Conservation (phyloP, 2,797 vertebrate species). For the Neopelma chrysocephalum region DNA sequence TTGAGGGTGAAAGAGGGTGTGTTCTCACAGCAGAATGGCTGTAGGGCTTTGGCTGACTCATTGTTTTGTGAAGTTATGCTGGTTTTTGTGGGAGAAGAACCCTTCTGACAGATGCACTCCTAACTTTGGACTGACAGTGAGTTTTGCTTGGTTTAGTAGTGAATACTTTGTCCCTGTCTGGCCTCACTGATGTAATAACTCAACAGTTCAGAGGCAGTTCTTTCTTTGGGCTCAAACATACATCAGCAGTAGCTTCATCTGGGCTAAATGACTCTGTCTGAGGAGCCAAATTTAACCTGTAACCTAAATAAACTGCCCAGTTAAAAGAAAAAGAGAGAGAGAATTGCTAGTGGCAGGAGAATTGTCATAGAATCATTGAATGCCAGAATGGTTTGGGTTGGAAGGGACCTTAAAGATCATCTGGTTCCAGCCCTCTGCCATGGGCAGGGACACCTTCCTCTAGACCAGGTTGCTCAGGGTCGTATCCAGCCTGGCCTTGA, state of each 20-base stretch:
- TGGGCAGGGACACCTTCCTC: neutral
- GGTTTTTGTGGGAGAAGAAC: neutral
- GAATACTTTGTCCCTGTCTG: neutral
- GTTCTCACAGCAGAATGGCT: neutral
- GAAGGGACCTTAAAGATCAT: neutral
- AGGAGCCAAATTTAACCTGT: neutral
- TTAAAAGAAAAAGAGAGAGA: neutral
- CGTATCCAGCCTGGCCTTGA: neutral
- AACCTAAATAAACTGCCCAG: neutral
- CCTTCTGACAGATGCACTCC: neutral
- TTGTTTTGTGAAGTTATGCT: neutral
- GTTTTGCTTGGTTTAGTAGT: neutral
- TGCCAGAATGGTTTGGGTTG: neutral
- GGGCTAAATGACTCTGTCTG: neutral
- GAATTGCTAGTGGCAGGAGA: neutral
- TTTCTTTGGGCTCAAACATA: neutral
- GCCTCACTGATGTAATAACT: neutral
- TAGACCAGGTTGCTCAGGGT: neutral
- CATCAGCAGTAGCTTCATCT: neutral
- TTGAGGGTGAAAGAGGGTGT: neutral
- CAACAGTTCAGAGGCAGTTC: neutral
- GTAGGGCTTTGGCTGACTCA: neutral
- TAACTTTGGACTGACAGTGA: neutral
- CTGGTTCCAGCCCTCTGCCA: neutral
- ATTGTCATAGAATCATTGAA: neutral